phyloP scores from a whole-genome alignment of 2,113 vertebrate species.

The Trichechus manatus region DNA sequence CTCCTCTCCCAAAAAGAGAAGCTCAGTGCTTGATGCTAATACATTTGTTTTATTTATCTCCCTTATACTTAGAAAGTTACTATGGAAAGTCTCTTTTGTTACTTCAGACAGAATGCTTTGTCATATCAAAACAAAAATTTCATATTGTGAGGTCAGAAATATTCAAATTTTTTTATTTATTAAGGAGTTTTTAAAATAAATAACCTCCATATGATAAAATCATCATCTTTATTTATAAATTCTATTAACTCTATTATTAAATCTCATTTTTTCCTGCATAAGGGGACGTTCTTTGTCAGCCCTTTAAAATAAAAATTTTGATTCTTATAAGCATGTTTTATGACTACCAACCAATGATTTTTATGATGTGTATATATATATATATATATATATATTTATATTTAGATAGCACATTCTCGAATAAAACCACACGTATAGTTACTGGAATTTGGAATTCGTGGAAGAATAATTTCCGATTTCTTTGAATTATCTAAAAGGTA shows the following conservation, averaged over 20 bases:
- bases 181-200: not conserved
- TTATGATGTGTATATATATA: not conserved
- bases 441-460: not conserved
- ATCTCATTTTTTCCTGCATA: not conserved
- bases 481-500: not conserved
- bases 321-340: not conserved
- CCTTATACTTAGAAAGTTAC: not conserved
- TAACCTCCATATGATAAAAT: not conserved
- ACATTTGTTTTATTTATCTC: not conserved
- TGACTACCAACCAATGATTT: not conserved
- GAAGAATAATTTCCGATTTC: not conserved
- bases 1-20: no score
- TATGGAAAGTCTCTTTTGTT: not conserved
- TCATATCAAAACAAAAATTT: not conserved
- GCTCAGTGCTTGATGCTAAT: not conserved
- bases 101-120: not conserved
- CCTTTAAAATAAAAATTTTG: not conserved
- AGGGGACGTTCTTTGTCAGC: not conserved
- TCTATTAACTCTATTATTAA: not conserved
- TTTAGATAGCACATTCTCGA: conserved; percentile 42
- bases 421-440: not conserved
- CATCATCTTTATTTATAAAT: not conserved
- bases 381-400: not conserved
- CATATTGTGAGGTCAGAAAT: not conserved
- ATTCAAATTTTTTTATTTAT: not conserved